Base-by-base conservation (phyloP, 2,888 invertebrate species). In the Perithous albicinctus region DNA sequence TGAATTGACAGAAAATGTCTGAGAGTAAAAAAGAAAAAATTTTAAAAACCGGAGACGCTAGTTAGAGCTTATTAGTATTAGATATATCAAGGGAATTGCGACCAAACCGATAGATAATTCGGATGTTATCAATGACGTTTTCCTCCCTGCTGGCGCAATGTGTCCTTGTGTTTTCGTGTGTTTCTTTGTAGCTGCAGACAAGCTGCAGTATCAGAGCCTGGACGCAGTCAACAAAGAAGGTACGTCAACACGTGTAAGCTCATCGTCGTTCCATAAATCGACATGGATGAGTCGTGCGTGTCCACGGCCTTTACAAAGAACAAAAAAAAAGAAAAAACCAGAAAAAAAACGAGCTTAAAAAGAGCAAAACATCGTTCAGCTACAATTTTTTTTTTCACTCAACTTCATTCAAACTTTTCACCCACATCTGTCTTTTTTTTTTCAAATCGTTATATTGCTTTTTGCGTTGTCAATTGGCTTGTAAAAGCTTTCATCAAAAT, bases 141-240 rank as follows among this genome's bases (percentile, higher is more conserved):
- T 73, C 54, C 56, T 63, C 26, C 15, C 18, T 75, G 32, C 75
- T 84, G 85, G 82, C 84, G 78, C 79, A 84, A 80, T 84, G 72
- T 80, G 79, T 83, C 76, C 78, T 74, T 73, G 67, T 83, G 86
- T 88, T 90, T 89, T 90, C 89, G 89, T 91, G 89, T 92, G 90
- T 92, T 91, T 91, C 92, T 90, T 90, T 90, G 90, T 93, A 92
- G 93, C 93, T 93, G 94, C 94, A 91, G 94, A 94, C 90, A 94
- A 94, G 91, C 93, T 94, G 93, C 95, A 94, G 90, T 94, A 94
- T 94, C 95, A 94, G 93, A 95, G 95, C 93, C 93, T 95, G 93
- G 95, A 95, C 92, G 94, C 94, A 91, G 95, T 95, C 91, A 94
- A 95, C 92, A 94, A 94, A 89, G 93, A 95, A 95, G 95, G 95